Evolutionary conservation across 2,888 invertebrate species (phyloP).

Genomic region (Papilio gigon): DNA sequence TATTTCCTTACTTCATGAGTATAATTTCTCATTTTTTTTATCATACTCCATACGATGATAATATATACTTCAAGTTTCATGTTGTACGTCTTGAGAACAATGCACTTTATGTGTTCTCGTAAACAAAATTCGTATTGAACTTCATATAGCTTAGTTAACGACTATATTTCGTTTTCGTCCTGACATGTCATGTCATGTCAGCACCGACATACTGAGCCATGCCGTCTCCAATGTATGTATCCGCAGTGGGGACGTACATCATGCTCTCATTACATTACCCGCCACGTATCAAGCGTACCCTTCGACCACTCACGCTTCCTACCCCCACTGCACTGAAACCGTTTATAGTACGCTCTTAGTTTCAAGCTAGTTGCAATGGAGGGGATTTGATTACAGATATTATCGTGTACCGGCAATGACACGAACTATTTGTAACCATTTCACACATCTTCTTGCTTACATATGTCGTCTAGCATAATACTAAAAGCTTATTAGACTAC

Average conservation of each 20-base stretch:
- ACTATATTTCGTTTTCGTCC: too few species aligned
- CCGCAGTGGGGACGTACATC: conserved; percentile 37
- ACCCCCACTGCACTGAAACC: background rate
- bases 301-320: conserved; percentile 10
- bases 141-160: too few species aligned
- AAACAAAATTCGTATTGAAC: too few species aligned
- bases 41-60: too few species aligned
- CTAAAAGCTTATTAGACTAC: too few species aligned
- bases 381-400: conserved; percentile 6
- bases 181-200: background rate
- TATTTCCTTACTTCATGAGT: background rate
- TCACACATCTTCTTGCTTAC: background rate
- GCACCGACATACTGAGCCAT: background rate
- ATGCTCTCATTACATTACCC: conserved; percentile 31
- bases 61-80: too few species aligned
- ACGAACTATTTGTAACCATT: background rate
- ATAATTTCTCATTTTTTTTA: too few species aligned
- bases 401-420: background rate
- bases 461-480: too few species aligned
- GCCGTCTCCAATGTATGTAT: conserved; percentile 40
- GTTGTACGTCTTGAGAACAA: too few species aligned
- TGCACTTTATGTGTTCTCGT: too few species aligned
- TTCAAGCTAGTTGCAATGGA: background rate
- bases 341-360: background rate
- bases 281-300: conserved; percentile 22